Conservation (phyloP, 2,797 vertebrate species). For the Martes flavigula region DNA sequence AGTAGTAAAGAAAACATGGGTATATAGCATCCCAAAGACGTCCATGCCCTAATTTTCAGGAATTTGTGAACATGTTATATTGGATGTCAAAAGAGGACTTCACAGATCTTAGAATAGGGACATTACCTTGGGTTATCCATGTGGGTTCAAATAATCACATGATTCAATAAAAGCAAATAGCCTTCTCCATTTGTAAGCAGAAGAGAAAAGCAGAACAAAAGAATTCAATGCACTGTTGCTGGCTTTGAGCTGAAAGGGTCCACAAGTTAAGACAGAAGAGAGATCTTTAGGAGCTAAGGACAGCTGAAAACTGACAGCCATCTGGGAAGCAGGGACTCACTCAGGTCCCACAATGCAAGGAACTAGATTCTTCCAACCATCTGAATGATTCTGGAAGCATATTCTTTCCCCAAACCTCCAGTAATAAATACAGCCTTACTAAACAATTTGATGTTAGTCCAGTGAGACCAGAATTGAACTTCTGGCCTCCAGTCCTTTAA, state of each 20-base stretch:
- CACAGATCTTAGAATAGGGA: background rate
- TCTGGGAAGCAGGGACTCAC: background rate
- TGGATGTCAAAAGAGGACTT: background rate
- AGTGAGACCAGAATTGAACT: background rate
- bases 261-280: fast-evolving
- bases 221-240: background rate
- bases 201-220: background rate
- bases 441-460: background rate
- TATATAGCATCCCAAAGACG: background rate
- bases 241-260: background rate
- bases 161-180: background rate
- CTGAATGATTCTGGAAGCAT: background rate
- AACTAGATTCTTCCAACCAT: background rate
- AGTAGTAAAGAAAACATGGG: background rate
- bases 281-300: background rate
- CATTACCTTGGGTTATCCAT: background rate
- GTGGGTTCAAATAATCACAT: background rate
- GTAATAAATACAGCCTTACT: background rate
- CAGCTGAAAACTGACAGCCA: background rate
- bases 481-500: background rate
- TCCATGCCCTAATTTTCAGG: background rate
- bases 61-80: background rate
- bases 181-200: background rate
- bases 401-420: background rate
- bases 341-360: background rate